Evolutionary conservation across 2,113 vertebrate species (phyloP).

Genomic region (Leptobrachium ailaonicum): DNA sequence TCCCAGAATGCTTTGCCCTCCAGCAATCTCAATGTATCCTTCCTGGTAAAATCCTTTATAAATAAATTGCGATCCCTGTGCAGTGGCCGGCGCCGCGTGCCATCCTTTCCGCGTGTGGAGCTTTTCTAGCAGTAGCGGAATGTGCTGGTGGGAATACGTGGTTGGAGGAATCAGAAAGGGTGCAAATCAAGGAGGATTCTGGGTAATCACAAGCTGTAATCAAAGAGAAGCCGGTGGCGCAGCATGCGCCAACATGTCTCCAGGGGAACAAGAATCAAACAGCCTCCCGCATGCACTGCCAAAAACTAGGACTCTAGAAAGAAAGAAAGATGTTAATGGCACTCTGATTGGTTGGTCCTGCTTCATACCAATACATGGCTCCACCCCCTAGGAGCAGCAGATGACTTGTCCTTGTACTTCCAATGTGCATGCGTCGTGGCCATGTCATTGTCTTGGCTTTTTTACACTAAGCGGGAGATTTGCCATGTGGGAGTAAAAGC

Average conservation of each 20-base stretch:
- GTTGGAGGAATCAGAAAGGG: background rate
- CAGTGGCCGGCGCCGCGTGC: background rate
- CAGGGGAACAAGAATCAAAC: background rate
- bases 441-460: too few species aligned
- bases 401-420: too few species aligned
- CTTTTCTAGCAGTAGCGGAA: background rate
- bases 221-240: background rate
- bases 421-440: too few species aligned
- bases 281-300: background rate
- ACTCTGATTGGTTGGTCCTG: too few species aligned
- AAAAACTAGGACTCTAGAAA: background rate
- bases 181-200: conserved; percentile 27
- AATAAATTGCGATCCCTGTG: too few species aligned
- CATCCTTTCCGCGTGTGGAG: background rate
- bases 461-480: too few species aligned
- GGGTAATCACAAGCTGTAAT: conserved; percentile 24
- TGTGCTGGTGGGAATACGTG: conserved; percentile 4
- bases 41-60: too few species aligned
- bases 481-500: too few species aligned
- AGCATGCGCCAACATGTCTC: background rate
- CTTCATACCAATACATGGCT: too few species aligned
- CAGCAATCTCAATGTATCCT: too few species aligned
- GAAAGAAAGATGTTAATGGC: background rate
- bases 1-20: conserved; percentile 1
- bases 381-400: too few species aligned